Percentiles rank a stretch among this genome's conserved stretches.
Evolutionary conservation across 1,140 invertebrate genomes (phyloP).

Genomic region (Mizuhopecten yessoensis): DNA sequence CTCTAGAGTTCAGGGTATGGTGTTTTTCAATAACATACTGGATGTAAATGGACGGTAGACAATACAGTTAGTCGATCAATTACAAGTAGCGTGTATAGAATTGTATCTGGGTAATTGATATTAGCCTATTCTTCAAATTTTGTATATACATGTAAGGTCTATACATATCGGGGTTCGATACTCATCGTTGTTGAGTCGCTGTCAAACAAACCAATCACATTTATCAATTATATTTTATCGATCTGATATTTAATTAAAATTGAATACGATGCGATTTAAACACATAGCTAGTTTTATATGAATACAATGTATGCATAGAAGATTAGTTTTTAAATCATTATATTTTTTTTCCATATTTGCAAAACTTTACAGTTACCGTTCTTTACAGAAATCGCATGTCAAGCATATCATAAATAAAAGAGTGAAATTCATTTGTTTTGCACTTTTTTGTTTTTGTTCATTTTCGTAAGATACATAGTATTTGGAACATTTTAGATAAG

Average conservation of each 20-base stretch:
- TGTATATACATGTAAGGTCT: not conserved
- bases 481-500: too few relatives aligned
- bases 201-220: slow-evolving; percentile 7
- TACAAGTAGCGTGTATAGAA: not conserved
- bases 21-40: not conserved
- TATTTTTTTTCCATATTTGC: not conserved
- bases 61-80: slow-evolving; percentile 16
- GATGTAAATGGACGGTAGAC: not conserved
- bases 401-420: not conserved
- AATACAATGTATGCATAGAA: not conserved
- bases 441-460: too few relatives aligned
- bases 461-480: too few relatives aligned
- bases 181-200: not conserved
- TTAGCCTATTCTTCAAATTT: not conserved
- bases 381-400: not conserved
- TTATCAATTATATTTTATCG: not conserved
- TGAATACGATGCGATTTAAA: not conserved
- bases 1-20: not conserved
- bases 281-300: not conserved
- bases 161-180: slow-evolving; percentile 1
- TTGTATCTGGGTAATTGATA: slow-evolving; percentile 22
- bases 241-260: not conserved
- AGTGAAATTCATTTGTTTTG: not conserved
- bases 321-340: not conserved
- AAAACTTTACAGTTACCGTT: not conserved